These are phyloP conservation scores for Cerastis leucographa DNA, from an alignment of 2,888 invertebrate genomes.

Conservation along the genomic window DNA sequence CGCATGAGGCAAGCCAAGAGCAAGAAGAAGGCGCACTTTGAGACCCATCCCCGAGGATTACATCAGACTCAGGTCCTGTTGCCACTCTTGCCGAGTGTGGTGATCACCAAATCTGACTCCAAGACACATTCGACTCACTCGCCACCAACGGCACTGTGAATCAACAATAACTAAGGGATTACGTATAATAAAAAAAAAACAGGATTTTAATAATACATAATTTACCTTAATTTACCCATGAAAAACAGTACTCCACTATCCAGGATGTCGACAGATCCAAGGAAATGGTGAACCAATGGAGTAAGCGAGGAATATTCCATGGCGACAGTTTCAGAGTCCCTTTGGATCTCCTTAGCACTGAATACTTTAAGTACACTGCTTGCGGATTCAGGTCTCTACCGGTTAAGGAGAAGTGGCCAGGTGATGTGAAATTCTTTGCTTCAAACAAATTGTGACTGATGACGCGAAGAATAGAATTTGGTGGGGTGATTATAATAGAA, in stretches of 20 bases:
- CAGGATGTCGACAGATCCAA: background rate
- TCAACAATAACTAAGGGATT: constrained; percentile 8
- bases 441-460: background rate
- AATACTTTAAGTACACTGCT: background rate
- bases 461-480: too few relatives aligned
- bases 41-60: background rate
- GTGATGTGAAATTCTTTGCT: background rate
- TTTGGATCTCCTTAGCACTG: background rate
- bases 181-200: background rate
- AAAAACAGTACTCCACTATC: too few relatives aligned
- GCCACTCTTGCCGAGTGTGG: background rate
- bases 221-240: background rate
- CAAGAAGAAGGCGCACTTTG: constrained; percentile 62
- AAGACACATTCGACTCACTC: constrained; percentile 6
- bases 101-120: constrained; percentile 12
- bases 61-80: constrained; percentile 1
- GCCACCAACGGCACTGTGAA: constrained; percentile 11
- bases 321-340: background rate
- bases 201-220: background rate
- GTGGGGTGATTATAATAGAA: too few relatives aligned
- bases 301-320: background rate
- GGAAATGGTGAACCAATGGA: background rate
- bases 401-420: background rate
- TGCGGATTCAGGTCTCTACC: background rate
- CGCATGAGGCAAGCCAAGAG: constrained; percentile 74